These are phyloP conservation scores for Syndactyla subalaris DNA, from an alignment of 2,797 vertebrate species.

Conservation along the genomic window DNA sequence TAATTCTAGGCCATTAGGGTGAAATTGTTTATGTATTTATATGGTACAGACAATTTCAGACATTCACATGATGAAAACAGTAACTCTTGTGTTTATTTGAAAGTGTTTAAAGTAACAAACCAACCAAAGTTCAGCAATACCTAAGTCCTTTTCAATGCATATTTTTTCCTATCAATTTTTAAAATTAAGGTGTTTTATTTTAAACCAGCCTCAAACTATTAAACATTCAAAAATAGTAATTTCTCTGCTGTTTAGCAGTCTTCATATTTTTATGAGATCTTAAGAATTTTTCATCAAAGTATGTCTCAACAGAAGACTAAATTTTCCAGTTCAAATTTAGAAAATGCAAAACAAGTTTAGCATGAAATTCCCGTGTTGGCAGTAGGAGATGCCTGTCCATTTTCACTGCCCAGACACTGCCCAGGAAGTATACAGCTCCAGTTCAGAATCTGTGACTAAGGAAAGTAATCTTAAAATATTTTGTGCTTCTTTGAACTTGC, in stretches of 20 bases:
- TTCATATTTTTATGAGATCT: not conserved
- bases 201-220: not conserved
- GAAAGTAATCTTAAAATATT: not conserved
- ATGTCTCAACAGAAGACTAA: not conserved
- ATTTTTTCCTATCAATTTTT: not conserved
- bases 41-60: not conserved
- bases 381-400: not conserved
- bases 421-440: not conserved
- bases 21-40: not conserved
- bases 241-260: not conserved
- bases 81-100: not conserved
- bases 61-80: not conserved
- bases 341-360: not conserved
- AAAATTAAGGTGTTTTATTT: not conserved
- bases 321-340: not conserved
- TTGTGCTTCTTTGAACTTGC: not conserved
- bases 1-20: not conserved
- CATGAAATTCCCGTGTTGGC: not conserved
- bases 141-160: not conserved
- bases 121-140: not conserved
- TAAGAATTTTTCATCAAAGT: not conserved
- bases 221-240: not conserved
- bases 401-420: not conserved
- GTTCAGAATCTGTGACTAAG: not conserved
- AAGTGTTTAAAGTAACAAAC: not conserved